Base-by-base conservation (phyloP, 2,113 vertebrate genomes). In the Pluvianellus socialis region DNA sequence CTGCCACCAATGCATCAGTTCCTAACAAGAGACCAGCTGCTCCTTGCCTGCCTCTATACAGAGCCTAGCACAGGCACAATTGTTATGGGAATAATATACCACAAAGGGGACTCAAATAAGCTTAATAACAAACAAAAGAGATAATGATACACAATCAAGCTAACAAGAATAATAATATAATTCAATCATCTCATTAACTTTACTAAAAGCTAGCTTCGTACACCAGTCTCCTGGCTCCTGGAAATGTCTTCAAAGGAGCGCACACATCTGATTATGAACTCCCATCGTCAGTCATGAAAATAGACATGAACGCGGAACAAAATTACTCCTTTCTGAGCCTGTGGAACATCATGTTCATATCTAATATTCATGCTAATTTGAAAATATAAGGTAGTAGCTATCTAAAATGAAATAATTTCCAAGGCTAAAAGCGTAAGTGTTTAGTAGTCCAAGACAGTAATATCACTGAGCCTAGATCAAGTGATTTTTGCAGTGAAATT, bases 141-240 rank as follows among this genome's bases (percentile, higher is more conserved):
- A 96, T 95, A 97, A 86, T 92, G 82, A 94, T 71, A 91, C 47
- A 87, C 93, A 94, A 88, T 91, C 95, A 96, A 92, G 92, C 85
- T 91, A 94, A 96, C 84, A 94, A 76, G 72, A 94, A 79, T 91
- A 92, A 96, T 68, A 95, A 42, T 44, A 79, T 96, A 95, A 96
- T 95, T 96, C 95, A 94, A 97, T 97, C 92, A 94, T 92, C 86
- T 96, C 91, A 92, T 97, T 95, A 97, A 87, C 93, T 95, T 79
- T 32, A 85, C 84, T 86, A 90, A 95, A 87, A 92, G 91, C 84
- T 24, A 59, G 81, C 81, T 96, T 79, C 62, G 79, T 95, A 85
- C 77, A 66, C 70, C 84, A 63, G 89, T 76, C 94, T 95, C 81
- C 80, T 91, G 91, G 90, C 94, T 94, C 74, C 72, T 79, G 79